Base-by-base conservation (phyloP, 2,888 invertebrate genomes). In the Rhingia rostrata region DNA sequence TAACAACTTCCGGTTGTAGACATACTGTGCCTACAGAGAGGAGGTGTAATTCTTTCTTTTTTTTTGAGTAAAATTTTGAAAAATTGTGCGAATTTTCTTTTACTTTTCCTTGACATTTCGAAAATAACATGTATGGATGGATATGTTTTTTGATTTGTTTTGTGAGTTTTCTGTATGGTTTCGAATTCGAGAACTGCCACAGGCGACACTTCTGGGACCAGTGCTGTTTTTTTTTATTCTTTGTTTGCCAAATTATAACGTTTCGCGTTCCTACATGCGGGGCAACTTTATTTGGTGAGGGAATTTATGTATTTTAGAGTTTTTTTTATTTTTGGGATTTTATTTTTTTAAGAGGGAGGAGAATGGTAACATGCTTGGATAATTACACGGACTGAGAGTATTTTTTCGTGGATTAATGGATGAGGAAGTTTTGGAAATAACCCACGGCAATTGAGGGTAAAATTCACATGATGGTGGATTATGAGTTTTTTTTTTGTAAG, bases 331-430 rank as follows among this genome's bases (percentile, higher is more conserved):
- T 35, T 43, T 47, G 22, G 22, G 22, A 22, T 22, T 37, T 33
- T 39, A 56, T 51, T 51, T 3, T 7, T 7, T 43, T n/a, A 2
- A 0, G 9, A n/a, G 32, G 51, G 43, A 12, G 58, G n/a, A 10
- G 61, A 6, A 67, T 37, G 43, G 33, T 67, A 64, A 41, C 67
- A 61, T 77, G 60, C 35, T 56, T 56, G 78, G 67, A 73, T 78
- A 83, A 83, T 83, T 67, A 83, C 54, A 60, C 63, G 33, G 58
- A 69, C 9, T 41, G 49, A 43, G 72, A 73, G 45, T 45, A 51
- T 61, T 67, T 72, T n/a, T 78, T 51, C 10, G 37, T 67, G 78
- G 72, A 83, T 83, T 78, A 82, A 77, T 77, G 77, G 66, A 82
- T 77, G 82, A 77, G 45, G 70, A 77, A 77, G 77, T 82, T 72